These are phyloP conservation scores for Phylloscopus trochilus DNA, from an alignment of 2,113 vertebrate species.

Conservation along the genomic window DNA sequence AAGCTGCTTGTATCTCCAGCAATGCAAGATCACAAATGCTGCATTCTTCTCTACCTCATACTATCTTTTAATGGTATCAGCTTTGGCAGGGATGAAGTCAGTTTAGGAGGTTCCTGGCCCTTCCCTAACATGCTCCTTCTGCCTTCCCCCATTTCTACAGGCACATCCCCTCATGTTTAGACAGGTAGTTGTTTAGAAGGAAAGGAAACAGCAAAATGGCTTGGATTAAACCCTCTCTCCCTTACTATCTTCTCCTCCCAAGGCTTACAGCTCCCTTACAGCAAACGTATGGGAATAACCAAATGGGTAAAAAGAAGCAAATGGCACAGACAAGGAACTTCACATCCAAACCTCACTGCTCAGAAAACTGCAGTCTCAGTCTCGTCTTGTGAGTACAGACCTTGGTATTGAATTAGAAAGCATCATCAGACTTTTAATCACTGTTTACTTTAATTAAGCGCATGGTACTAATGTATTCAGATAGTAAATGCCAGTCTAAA, in stretches of 20 bases:
- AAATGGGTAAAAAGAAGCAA: background rate
- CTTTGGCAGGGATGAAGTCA: background rate
- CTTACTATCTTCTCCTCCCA: background rate
- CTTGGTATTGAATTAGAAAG: slow-evolving; percentile 20
- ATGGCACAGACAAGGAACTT: background rate
- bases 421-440: slow-evolving; percentile 37
- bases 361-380: background rate
- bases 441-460: slow-evolving; percentile 38
- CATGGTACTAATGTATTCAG: slow-evolving; percentile 31
- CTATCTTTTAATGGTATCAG: background rate
- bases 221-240: background rate
- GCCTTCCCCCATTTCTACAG: background rate
- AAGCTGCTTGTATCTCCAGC: background rate
- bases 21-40: background rate
- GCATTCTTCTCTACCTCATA: background rate
- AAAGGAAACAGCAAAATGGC: background rate
- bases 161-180: background rate
- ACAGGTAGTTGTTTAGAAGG: background rate
- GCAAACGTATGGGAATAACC: background rate
- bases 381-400: background rate
- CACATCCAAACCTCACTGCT: background rate
- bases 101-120: background rate
- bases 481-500: slow-evolving; percentile 36
- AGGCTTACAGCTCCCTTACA: background rate
- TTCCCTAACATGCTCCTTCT: background rate